These are phyloP conservation scores for Conus canariensis DNA, from an alignment of 2,888 invertebrate genomes.

Conservation along the genomic window DNA sequence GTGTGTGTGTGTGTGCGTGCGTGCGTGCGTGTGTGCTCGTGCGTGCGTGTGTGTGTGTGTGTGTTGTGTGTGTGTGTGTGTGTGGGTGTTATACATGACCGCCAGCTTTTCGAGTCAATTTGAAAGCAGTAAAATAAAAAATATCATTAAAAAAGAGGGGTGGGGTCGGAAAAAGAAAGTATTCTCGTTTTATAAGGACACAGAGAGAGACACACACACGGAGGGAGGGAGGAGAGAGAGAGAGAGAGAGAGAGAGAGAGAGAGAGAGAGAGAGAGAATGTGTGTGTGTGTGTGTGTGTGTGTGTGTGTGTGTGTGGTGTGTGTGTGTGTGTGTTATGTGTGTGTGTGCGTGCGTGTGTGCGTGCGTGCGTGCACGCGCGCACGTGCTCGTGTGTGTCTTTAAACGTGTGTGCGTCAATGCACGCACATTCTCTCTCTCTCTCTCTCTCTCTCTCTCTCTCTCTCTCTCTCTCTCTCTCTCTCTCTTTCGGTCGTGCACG, in stretches of 20 bases:
- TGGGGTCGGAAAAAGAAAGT: no score
- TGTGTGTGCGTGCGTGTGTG: neutral
- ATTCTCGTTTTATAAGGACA: no score
- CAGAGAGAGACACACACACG: no score
- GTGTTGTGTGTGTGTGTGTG: neutral
- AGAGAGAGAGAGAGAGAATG: no score
- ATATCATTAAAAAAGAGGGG: no score
- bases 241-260: no score
- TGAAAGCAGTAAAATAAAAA: no score
- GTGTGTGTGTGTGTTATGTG: neutral
- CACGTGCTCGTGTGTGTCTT: neutral
- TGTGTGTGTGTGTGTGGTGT: no score
- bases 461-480: slow-evolving; percentile 12
- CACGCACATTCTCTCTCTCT: neutral
- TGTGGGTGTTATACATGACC: neutral
- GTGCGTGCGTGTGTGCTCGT: slow-evolving; percentile 3
- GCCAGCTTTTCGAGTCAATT: neutral
- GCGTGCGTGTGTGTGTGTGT: neutral
- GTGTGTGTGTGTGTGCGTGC: neutral
- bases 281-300: no score
- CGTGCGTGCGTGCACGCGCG: neutral
- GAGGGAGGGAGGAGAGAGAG: no score
- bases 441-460: slow-evolving; percentile 20
- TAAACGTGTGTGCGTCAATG: neutral
- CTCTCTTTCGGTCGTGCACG: neutral